These are phyloP conservation scores for Gonatopus flavifemur DNA, from an alignment of 1,140 invertebrate species.

Conservation along the genomic window DNA sequence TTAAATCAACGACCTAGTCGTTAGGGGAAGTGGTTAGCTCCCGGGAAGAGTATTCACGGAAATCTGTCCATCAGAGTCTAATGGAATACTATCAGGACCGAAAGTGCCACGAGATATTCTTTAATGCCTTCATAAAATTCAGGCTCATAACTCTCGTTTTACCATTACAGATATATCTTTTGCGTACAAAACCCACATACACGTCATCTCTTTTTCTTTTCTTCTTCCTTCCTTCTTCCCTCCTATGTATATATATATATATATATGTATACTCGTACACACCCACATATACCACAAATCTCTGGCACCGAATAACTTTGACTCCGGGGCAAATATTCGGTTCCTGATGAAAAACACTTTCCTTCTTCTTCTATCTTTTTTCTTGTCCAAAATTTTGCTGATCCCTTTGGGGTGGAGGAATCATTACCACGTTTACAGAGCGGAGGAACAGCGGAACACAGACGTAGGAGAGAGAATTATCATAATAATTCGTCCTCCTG, in stretches of 20 bases:
- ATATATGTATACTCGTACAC: too few species aligned
- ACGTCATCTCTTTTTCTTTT: too few species aligned
- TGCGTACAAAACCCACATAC: not conserved
- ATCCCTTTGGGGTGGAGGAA: slow-evolving; percentile 31
- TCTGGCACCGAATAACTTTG: slow-evolving; percentile 18
- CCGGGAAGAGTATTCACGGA: slow-evolving; percentile 16
- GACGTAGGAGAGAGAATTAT: slow-evolving; percentile 25
- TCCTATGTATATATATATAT: too few species aligned
- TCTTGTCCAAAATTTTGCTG: slow-evolving; percentile 31
- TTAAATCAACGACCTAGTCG: too few species aligned
- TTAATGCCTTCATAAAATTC: slow-evolving; percentile 36
- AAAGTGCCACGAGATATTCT: slow-evolving; percentile 27
- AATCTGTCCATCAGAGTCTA: slow-evolving; percentile 28
- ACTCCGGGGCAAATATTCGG: slow-evolving; percentile 37
- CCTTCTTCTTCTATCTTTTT: too few species aligned
- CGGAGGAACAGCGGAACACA: too few species aligned
- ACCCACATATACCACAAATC: slow-evolving; percentile 14
- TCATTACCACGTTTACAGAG: slow-evolving; percentile 31
- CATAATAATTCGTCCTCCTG: slow-evolving; percentile 28
- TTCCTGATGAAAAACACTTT: slow-evolving; percentile 32
- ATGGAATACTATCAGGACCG: slow-evolving; percentile 24
- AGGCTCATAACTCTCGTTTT: slow-evolving; percentile 20
- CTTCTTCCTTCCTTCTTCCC: too few species aligned
- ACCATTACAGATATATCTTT: not conserved
- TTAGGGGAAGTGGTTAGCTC: too few species aligned